Evolutionary conservation across 2,113 vertebrate genomes (phyloP).

Genomic region (Speoplatyrhinus poulsoni): DNA sequence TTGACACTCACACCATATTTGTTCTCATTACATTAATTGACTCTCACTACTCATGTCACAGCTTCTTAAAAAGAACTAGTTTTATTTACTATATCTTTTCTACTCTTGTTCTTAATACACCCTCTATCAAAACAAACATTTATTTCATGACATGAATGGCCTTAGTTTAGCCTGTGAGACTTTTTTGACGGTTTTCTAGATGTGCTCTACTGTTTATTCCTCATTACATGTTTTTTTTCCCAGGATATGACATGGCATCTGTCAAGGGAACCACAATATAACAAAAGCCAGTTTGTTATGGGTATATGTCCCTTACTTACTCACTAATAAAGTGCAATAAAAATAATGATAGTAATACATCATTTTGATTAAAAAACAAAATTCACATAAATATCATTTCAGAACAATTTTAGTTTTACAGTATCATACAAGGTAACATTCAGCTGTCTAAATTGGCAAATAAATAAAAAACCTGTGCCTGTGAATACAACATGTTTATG

Average conservation of each 20-base stretch:
- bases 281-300: conserved; percentile 37
- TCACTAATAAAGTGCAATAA: conserved; percentile 37
- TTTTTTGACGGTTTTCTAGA: conserved; percentile 20
- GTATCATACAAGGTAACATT: conserved; percentile 40
- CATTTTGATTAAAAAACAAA: conserved; percentile 39
- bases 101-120: background rate
- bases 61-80: background rate
- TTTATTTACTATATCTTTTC: background rate
- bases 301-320: conserved; percentile 15
- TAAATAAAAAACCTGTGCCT: conserved; percentile 51
- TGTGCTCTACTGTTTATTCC: background rate
- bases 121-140: background rate
- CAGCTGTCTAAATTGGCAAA: conserved; percentile 43
- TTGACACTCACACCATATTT: too few relatives aligned
- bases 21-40: too few relatives aligned
- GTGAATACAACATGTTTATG: background rate
- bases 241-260: too few relatives aligned
- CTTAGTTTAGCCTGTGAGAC: conserved; percentile 8
- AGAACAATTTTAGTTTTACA: conserved; percentile 22
- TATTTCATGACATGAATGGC: conserved; percentile 6
- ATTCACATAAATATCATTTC: conserved; percentile 10
- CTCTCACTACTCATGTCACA: too few relatives aligned
- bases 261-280: too few relatives aligned
- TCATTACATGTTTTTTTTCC: too few relatives aligned
- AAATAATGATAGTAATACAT: conserved; percentile 45